Evolutionary conservation across 2,113 vertebrate genomes (phyloP), one percentile per base, ranked within the genome.

Genomic region (Clarias magur): DNA sequence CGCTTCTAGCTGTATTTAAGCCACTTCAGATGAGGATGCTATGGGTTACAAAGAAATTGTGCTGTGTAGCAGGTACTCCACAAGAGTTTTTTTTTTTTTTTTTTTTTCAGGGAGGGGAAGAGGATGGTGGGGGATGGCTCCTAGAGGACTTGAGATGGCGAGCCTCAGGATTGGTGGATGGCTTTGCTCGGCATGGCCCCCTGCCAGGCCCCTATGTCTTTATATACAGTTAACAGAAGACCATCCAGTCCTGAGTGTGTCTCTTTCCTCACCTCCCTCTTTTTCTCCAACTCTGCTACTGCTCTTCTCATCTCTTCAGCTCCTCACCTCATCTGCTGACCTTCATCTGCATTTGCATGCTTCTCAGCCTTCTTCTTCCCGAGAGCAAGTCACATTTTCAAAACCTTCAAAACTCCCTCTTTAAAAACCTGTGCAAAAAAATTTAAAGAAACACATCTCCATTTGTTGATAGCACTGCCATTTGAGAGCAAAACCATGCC

Each of bases 151-250:
- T 91, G 95, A 92, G 93, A 95, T 94, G 94, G 90, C 91, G 93
- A 93, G 87, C 62, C 91, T 93, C 94, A 87, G 91, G 95, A 96
- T 96, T 96, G 95, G 95, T 95, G 91, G 94, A 95, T 90, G 90
- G 90, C 88, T 92, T 90, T 91, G 91, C 89, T 89, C 90, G 92
- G 91, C 87, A 92, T 95, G 95, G 95, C 95, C 88, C 88, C 82
- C 53, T 91, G 94, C 95, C 95, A 95, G 92, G 93, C 92, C 92
- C 94, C 93, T 94, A 94, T 93, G 94, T 95, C 94, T 95, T 96
- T 96, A 96, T 95, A 96, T 95, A 95, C 91, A 93, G 95, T 95
- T 91, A 95, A 94, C 92, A 93, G 93, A 92, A 94, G 94, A 92
- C 90, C 92, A 91, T 93, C 94, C 94, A 93, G 94, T 93, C 94